Evolutionary conservation across 53 echinoderm and acorn worm species (phyloP), one percentile per base, ranked within the genome.

Genomic region (Luidia sarsii): DNA sequence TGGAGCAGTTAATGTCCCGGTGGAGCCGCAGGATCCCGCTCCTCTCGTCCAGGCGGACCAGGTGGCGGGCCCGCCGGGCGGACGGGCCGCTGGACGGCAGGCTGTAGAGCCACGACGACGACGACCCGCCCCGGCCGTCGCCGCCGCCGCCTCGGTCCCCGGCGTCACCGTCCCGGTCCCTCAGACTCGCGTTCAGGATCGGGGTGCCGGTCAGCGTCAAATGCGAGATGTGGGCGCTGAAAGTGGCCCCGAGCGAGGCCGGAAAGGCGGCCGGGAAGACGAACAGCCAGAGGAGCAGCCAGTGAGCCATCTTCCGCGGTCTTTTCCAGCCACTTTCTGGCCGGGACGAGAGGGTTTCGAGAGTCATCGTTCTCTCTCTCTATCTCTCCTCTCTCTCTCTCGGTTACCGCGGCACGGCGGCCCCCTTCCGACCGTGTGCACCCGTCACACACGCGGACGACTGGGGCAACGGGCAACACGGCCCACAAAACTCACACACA

Each of bases 11-110:
- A 21, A 95, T 61, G 23, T 48, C 65, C 68, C 57, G 80, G 50
- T 69, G 86, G 45, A 92, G 68, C 32, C 55, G 64, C 27, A 95
- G 57, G 50, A 92, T 80, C 20, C 95, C 95, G 57, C 62, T 91
- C 25, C 27, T 33, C 36, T 57, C 46, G 36, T 95, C 85, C 15
- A 95, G 67, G 50, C 84, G 29, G 28, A 89, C 82, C 19, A 88
- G 67, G 34, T 89, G 84, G 56, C 84, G 86, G 0, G 80, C 92
- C 81, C 71, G 81, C 45, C 92, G 75, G n/a, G n/a, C n/a, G 30
- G 90, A 75, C 7, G 84, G 83, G 34, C 84, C 50, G 15, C 87
- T 64, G 64, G 69, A 83, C 39, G 92, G 87, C 13, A 95, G 49
- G 30, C 43, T 65, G 69, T 95, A 95, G 39, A 56, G 11, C 87